A percentile compares a stretch with the other conserved stretches of the same genome.
phyloP scores from a whole-genome alignment of 2,888 invertebrate genomes.

The Drosophila affinis region DNA sequence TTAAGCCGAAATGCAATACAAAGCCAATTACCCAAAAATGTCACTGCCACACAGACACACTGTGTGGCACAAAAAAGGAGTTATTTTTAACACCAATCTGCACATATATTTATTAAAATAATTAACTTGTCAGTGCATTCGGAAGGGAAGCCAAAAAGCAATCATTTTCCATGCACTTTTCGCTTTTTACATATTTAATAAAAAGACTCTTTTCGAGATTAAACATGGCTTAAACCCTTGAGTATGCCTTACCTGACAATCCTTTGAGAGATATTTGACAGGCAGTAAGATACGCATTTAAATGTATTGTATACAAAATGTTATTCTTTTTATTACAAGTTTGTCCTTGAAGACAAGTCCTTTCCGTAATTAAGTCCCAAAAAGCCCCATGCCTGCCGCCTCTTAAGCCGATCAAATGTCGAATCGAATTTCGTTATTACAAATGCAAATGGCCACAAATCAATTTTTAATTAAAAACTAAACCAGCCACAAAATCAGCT shows the following conservation, averaged over 20 bases:
- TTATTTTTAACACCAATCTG: background rate
- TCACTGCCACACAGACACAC: background rate
- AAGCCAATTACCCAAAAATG: constrained; percentile 33
- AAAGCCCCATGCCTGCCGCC: too few species aligned
- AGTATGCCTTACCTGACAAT: background rate
- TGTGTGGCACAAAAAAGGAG: constrained; percentile 1
- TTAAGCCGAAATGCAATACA: constrained; percentile 22
- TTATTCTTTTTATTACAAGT: background rate
- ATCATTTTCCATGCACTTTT: background rate
- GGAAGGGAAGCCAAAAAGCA: background rate
- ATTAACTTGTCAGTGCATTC: constrained; percentile 25
- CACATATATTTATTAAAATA: constrained; percentile 8
- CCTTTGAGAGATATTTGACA: background rate
- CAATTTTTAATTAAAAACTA: constrained; percentile 74
- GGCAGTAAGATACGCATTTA: background rate
- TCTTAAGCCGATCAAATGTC: constrained; percentile 31
- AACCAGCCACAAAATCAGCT: constrained; percentile 34
- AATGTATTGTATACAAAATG: background rate
- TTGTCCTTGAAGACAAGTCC: background rate
- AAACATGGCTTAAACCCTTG: background rate
- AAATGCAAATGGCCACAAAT: constrained; percentile 68
- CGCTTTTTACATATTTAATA: background rate
- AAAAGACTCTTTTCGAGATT: background rate
- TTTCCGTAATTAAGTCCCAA: constrained; percentile 44
- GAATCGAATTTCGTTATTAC: constrained; percentile 58